phyloP scores from a whole-genome alignment of 23 tunicate species.

The Styela clava region DNA sequence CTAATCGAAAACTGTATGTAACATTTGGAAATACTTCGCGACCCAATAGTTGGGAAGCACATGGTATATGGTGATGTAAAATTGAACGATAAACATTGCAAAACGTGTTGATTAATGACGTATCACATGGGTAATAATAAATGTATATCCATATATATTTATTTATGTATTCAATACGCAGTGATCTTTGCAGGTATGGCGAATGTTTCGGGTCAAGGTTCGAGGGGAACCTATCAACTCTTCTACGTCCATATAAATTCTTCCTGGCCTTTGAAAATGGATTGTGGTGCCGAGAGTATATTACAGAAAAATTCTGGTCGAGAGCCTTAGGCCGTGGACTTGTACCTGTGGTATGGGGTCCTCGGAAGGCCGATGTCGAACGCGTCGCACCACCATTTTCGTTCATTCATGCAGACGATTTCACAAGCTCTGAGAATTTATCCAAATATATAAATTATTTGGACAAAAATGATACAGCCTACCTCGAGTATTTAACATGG shows the following conservation, averaged over 20 bases:
- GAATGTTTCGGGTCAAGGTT: constrained; percentile 31
- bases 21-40: no score
- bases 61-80: no score
- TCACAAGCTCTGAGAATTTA: constrained; percentile 21
- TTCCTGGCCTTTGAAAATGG: constrained; percentile 54
- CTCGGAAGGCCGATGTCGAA: constrained; percentile 40
- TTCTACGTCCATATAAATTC: constrained; percentile 22
- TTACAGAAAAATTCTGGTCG: constrained; percentile 63
- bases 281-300: constrained; percentile 32
- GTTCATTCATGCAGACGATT: constrained; percentile 51
- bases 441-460: constrained; percentile 32
- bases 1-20: no score
- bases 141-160: no score
- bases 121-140: no score
- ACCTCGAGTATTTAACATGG: constrained; percentile 53
- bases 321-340: constrained; percentile 33
- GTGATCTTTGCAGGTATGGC: constrained; percentile 52
- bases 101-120: no score
- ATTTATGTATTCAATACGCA: no score
- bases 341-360: constrained; percentile 66
- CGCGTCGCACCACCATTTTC: constrained; percentile 58
- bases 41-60: no score
- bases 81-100: no score
- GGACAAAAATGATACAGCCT: constrained; percentile 35
- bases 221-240: constrained; percentile 2